Conservation (phyloP, 2,888 invertebrate genomes). For the Mamestra brassicae region DNA sequence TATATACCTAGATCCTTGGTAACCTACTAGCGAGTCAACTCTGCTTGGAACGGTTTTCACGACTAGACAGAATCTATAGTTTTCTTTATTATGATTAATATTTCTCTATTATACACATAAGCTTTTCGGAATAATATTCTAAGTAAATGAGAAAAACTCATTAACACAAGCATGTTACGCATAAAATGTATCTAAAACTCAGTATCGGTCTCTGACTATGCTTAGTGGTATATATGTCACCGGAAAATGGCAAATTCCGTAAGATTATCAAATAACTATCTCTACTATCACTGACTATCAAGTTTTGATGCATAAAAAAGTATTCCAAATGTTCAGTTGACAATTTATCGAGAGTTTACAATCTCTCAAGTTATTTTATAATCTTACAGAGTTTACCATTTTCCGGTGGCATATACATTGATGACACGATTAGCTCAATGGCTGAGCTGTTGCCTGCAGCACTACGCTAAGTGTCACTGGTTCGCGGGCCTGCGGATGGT, state of each 20-base stretch:
- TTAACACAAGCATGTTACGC: neutral
- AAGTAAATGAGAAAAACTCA: neutral
- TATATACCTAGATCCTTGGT: slow-evolving; percentile 13
- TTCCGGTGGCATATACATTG: neutral
- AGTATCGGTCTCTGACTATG: neutral
- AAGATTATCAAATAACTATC: too few species aligned
- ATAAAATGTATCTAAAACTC: neutral
- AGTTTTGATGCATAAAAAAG: too few species aligned
- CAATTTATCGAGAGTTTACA: too few species aligned
- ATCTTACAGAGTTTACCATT: too few species aligned
- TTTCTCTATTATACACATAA: neutral
- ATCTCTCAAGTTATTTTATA: too few species aligned
- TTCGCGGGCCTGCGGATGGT: neutral
- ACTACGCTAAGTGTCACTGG: neutral
- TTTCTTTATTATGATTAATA: neutral
- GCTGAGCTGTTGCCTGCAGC: neutral
- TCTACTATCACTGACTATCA: too few species aligned
- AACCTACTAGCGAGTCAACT: neutral
- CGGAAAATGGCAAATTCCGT: too few species aligned
- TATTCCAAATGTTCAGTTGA: too few species aligned
- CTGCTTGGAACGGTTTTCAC: neutral
- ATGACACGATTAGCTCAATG: neutral
- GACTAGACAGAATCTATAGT: neutral
- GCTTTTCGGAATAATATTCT: too few species aligned
- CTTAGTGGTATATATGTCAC: neutral